Conservation (phyloP, 2,113 vertebrate genomes). For the Gyps fulvus region DNA sequence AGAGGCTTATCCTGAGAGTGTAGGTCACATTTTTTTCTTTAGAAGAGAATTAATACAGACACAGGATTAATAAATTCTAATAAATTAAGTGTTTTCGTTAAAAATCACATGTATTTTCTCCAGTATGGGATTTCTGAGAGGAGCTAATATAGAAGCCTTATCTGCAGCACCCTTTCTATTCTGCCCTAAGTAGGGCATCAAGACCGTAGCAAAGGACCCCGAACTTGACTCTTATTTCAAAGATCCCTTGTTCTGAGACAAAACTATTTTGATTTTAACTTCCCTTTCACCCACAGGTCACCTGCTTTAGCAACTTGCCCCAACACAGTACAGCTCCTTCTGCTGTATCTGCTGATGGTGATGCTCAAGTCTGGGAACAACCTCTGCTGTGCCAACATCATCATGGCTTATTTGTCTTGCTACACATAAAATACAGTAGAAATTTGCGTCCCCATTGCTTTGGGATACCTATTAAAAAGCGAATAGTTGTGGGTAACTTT, state of each 20-base stretch:
- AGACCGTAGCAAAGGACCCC: not conserved
- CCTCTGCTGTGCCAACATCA: not conserved
- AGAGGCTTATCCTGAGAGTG: not conserved
- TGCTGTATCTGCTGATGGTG: not conserved
- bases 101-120: not conserved
- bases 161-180: not conserved
- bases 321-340: not conserved
- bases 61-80: not conserved
- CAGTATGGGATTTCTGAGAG: not conserved
- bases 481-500: conserved; percentile 19
- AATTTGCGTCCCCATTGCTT: conserved; percentile 1
- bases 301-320: not conserved
- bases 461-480: conserved; percentile 15
- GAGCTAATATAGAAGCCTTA: not conserved
- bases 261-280: not conserved
- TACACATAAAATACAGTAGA: not conserved
- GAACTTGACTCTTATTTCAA: not conserved
- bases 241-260: not conserved
- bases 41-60: not conserved
- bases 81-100: not conserved
- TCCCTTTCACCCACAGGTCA: not conserved
- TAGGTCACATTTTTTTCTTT: not conserved
- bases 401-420: not conserved
- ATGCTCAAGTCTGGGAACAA: not conserved
- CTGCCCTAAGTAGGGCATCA: not conserved